A percentile compares a stretch with the other conserved stretches of the same genome.
phyloP scores from a whole-genome alignment of 2,888 invertebrate genomes.

The Tetranychus piercei region DNA sequence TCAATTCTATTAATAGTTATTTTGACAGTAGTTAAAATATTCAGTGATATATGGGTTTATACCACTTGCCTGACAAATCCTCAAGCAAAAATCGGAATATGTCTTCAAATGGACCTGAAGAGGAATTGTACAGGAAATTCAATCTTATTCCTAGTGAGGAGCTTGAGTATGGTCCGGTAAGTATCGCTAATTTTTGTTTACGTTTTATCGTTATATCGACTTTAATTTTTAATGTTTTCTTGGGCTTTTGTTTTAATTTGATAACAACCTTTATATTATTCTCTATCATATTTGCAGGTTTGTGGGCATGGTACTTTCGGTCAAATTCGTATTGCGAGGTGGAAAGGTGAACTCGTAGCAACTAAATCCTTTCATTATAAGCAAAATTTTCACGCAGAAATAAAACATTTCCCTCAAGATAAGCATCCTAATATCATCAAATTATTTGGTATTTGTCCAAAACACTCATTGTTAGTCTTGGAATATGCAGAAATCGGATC shows the following conservation, averaged over 20 bases:
- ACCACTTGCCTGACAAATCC: too few relatives aligned
- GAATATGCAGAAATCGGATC: conserved; percentile 97
- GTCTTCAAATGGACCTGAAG: not conserved
- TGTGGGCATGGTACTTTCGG: conserved; percentile 79
- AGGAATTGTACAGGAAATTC: not conserved
- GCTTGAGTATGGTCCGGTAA: not conserved
- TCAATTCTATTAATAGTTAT: too few relatives aligned
- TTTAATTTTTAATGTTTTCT: not conserved
- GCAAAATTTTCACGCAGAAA: conserved; percentile 51
- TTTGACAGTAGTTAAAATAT: too few relatives aligned
- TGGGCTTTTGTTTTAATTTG: not conserved
- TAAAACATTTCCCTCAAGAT: conserved; percentile 65
- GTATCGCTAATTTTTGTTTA: not conserved
- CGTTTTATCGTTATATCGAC: not conserved
- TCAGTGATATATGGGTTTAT: too few relatives aligned
- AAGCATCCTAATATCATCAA: conserved; percentile 81
- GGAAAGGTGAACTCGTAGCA: conserved; percentile 68
- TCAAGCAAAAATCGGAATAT: not conserved
- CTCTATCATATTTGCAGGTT: conserved; percentile 17
- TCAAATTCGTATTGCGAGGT: conserved; percentile 70
- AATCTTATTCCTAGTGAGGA: not conserved
- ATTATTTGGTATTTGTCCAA: conserved; percentile 62
- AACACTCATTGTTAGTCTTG: conserved; percentile 68
- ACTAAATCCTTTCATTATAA: conserved; percentile 49
- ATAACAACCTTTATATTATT: not conserved